A percentile compares a stretch with the other conserved stretches of the same genome.
Conservation (phyloP, 2,888 invertebrate genomes). For the Resseliella maxima region DNA sequence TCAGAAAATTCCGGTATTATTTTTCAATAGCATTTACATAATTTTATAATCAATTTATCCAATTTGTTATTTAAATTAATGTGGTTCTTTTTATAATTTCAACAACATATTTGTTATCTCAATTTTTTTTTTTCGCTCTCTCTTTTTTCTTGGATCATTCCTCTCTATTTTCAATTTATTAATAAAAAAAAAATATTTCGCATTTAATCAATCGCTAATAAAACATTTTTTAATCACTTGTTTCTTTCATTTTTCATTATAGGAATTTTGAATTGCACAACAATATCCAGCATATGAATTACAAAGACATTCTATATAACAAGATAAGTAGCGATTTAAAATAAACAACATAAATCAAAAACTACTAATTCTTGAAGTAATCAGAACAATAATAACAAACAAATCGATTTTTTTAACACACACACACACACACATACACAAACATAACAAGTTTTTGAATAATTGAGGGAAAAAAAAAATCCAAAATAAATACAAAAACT, state of each 20-base stretch:
- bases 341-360: not conserved
- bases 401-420: not conserved
- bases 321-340: slow-evolving; percentile 15
- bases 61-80: slow-evolving; percentile 12
- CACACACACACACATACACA: not conserved
- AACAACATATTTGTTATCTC: no score
- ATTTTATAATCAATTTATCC: not conserved
- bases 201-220: no score
- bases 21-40: not conserved
- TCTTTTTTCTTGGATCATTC: no score
- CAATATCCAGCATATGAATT: not conserved
- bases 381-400: not conserved
- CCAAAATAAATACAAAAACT: no score
- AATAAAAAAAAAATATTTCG: no score
- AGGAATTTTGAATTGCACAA: not conserved
- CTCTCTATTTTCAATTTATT: no score
- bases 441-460: no score
- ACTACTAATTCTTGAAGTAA: not conserved
- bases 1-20: not conserved
- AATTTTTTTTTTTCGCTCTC: no score
- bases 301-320: not conserved
- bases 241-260: not conserved
- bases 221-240: not conserved
- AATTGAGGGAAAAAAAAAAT: no score
- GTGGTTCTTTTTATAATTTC: no score